Base-by-base conservation (phyloP, 1,140 invertebrate genomes). In the Acromyrmex charruanus region DNA sequence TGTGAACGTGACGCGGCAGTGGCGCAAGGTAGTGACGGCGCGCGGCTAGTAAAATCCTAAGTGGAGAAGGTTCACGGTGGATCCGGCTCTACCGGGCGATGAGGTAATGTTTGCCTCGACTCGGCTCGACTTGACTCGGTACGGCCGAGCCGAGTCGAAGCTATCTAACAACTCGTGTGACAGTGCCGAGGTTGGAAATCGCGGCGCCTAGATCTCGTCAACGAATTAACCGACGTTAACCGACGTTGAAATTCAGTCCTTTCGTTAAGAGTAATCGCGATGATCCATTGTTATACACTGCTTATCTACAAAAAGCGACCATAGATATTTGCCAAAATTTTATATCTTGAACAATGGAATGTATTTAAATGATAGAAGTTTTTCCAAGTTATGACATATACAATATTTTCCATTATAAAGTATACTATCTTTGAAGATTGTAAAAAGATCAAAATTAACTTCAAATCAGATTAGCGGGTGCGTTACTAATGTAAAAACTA, bases 81-180 rank as follows among this genome's bases (percentile, higher is more conserved):
- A 91, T 91, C 90, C 88, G 87, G 90, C 90, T 91, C 87, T 89
- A 86, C 68, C 77, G 44, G 90, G 86, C 88, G 91, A 91, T 91
- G 91, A 91, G 90, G 90, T 91, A 91, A 91, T 84, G 80, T 84
- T 84, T 84, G 80, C 80, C 55, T 59, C 80, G 80, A 51, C 49
- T 35, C 66, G n/a, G 28, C 49, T 44, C n/a, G 25, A 55, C 51
- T 31, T 3, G 18, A 68, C 35, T 68, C 25, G 71, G 51, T 21
- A 31, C 25, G 39, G 39, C 21, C 58, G 72, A 53, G 66, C 31
- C 53, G 66, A 71, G 51, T 61, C 68, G 39, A 74, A 82, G 86
- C 81, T 90, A 90, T 90, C 89, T 82, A 88, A 63, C 75, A 71
- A 84, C 86, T 87, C 77, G 71, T 58, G 39, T 51, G 61, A 59